Evolutionary conservation across 2,797 vertebrate species (phyloP).

Genomic region (Sebastolobus alascanus): DNA sequence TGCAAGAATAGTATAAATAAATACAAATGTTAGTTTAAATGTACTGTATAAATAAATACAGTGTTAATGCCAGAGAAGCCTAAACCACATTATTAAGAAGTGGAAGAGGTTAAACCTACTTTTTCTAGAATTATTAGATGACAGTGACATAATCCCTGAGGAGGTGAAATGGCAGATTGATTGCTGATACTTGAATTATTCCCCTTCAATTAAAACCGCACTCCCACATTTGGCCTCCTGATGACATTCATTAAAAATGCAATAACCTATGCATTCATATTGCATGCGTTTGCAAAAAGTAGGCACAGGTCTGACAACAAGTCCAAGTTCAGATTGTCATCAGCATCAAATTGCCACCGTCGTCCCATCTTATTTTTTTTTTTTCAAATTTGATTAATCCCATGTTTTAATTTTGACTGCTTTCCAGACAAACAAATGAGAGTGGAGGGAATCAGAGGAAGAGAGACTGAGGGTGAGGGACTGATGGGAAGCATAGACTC

Average conservation of each 20-base stretch:
- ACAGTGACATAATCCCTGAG: neutral
- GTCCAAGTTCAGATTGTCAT: neutral
- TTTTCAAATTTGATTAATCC: slow-evolving; percentile 9
- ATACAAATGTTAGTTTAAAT: neutral
- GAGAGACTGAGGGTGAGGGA: slow-evolving; percentile 22
- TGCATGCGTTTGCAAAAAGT: slow-evolving; percentile 21
- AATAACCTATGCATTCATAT: slow-evolving; percentile 48
- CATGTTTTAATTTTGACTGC: neutral
- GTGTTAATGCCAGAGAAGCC: too few species aligned
- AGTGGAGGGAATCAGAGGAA: slow-evolving; percentile 5
- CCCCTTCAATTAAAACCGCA: slow-evolving; percentile 32
- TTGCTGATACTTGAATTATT: slow-evolving; percentile 18
- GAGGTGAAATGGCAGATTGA: slow-evolving; percentile 21
- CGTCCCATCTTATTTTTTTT: neutral
- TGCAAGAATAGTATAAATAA: neutral
- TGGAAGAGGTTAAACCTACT: neutral
- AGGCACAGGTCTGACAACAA: neutral
- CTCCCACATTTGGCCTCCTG: slow-evolving; percentile 32
- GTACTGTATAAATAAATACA: too few species aligned
- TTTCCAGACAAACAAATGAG: slow-evolving; percentile 18
- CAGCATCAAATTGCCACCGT: slow-evolving; percentile 6
- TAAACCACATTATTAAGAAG: too few species aligned
- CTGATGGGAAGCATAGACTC: slow-evolving; percentile 37
- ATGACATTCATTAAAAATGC: slow-evolving; percentile 49
- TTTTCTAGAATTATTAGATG: slow-evolving; percentile 5